phyloP scores from a whole-genome alignment of 2,797 vertebrate species.

The Borostomias antarcticus region DNA sequence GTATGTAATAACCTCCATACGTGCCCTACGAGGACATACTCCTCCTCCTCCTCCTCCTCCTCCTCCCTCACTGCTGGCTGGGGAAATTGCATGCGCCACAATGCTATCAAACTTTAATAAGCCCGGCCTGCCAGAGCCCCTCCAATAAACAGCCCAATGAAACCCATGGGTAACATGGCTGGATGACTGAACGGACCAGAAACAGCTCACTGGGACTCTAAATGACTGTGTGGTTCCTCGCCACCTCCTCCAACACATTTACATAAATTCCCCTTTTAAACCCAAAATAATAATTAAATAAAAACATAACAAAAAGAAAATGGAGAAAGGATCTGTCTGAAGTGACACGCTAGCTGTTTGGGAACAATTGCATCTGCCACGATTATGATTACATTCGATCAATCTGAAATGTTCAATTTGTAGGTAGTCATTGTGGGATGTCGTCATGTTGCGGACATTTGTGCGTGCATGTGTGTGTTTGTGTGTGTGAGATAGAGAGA shows the following conservation, averaged over 20 bases:
- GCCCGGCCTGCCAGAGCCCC: not conserved
- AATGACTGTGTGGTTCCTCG: too few species aligned
- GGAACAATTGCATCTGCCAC: not conserved
- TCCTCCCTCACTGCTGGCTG: not conserved
- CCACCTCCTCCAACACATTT: not conserved
- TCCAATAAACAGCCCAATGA: not conserved
- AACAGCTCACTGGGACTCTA: too few species aligned
- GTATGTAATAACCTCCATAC: too few species aligned
- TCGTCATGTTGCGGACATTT: too few species aligned
- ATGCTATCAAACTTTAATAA: not conserved
- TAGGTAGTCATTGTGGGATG: too few species aligned
- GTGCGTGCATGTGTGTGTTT: not conserved
- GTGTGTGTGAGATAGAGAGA: too few species aligned
- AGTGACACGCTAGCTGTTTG: not conserved
- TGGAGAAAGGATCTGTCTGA: not conserved
- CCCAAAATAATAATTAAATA: too few species aligned
- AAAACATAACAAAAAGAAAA: too few species aligned
- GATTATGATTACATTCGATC: not conserved
- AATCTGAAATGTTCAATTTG: not conserved
- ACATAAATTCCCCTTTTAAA: not conserved
- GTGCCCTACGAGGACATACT: too few species aligned
- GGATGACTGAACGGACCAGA: too few species aligned
- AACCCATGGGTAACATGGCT: not conserved
- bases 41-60: not conserved
- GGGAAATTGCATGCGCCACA: constrained; percentile 3